Base-by-base conservation (phyloP, 2,113 vertebrate genomes). In the Alces alces region DNA sequence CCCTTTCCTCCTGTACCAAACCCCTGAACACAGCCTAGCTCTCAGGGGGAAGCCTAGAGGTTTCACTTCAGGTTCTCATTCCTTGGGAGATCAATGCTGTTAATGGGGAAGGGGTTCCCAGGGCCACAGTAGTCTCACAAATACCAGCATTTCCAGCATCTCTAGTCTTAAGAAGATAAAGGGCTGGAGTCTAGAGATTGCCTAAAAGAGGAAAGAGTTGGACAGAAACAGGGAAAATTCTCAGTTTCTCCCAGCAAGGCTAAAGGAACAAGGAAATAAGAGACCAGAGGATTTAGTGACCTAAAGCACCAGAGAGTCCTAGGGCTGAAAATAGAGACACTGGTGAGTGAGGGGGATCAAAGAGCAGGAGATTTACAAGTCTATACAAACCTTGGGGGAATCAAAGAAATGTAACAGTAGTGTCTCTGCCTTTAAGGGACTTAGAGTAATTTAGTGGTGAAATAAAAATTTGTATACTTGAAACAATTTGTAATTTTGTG, bases 211-310 rank as follows among this genome's bases (percentile, higher is more conserved):
- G 45, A 93, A 95, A 82, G 83, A 80, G 52, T 58, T 97, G 43
- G 73, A 66, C 21, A 83, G 47, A 90, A 95, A 87, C 6, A 84
- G 28, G 47, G 5, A 10, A 92, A 76, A 73, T 94, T 92, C 23
- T 97, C 70, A 45, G 28, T 54, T 97, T 93, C 86, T 96, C 36
- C 79, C 73, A 97, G 83, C 66, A 96, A 61, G 47, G 30, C 39
- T 93, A 97, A 96, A 97, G 92, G 83, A 96, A 96, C 84, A 84
- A 39, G 64, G 93, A 97, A 97, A 97, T 96, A 97, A 93, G 84
- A 98, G 92, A 96, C 73, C 87, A 92, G 92, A 96, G 87, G 80
- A 96, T 96, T 97, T 90, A 92, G 73, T 98, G 85, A 97, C 85
- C 54, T 92, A 92, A 82, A 96, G 87, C 1, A 0, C 85, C 73